Base-by-base conservation (phyloP, 1,140 invertebrate genomes). In the Pomacea maculata region DNA sequence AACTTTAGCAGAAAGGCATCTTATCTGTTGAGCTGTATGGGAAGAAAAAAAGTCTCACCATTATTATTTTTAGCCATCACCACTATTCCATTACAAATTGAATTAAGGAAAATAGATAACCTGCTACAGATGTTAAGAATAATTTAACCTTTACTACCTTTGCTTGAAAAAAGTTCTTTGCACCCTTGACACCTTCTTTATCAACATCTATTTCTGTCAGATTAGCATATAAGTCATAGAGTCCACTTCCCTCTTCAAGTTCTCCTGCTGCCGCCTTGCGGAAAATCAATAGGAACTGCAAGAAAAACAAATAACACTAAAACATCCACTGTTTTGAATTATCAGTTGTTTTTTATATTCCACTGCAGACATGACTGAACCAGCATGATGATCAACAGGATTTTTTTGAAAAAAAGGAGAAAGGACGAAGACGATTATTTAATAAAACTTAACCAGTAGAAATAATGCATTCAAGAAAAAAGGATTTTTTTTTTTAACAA, bases 161-260 rank as follows among this genome's bases (percentile, higher is more conserved):
- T n/a, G 89, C 88, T 78, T 91, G 88, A 80, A 92, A 92, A 83
- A 92, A 92, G 77, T 88, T 87, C 70, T 91, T 91, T 0, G 91
- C 91, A 17, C 89, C 90, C 81, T 87, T 87, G 6, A 92, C 91
- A 1, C 91, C 91, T 67, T 89, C 89, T 74, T 87, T 85, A 65
- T 91, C 86, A 1, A 92, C 91, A 83, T 92, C 89, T n/a, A 92
- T 90, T 77, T 91, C 90, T 17, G 83, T 79, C 21, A 91, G 80
- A 79, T 90, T 88, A 52, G 84, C 75, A 80, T 90, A 91, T 15
- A 90, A 79, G 1, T 87, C 87, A 70, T 82, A 82, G 54, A 90
- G 65, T 25, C 89, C 89, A 83, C 87, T 87, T 19, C 81, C 85
- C 54, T 85, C 83, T 0, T 83, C 83, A 15, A 90, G 72, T 67